Conservation (phyloP, 2,113 vertebrate species). For the Limanda limanda region DNA sequence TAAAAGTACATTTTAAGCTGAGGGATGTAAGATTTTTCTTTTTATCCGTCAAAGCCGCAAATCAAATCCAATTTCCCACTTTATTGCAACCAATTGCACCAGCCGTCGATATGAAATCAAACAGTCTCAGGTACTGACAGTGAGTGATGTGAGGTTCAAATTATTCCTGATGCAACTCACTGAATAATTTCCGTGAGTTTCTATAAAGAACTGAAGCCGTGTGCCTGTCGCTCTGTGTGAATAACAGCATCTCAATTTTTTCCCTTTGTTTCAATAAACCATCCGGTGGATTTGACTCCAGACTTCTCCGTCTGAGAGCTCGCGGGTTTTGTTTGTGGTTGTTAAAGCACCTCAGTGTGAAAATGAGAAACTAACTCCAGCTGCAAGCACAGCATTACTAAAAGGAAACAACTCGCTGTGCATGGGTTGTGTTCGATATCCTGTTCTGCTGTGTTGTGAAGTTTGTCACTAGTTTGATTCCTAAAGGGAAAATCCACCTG, state of each 20-base stretch:
- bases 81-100: background rate
- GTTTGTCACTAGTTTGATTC: conserved; percentile 20
- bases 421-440: conserved; percentile 46
- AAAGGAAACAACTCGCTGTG: conserved; percentile 13
- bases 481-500: conserved; percentile 9
- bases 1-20: background rate
- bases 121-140: background rate
- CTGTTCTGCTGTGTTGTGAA: conserved; percentile 44
- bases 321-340: background rate
- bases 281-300: background rate
- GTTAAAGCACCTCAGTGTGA: conserved; percentile 15
- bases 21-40: background rate
- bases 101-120: background rate
- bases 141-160: background rate
- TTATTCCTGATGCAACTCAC: background rate
- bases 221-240: too few relatives aligned
- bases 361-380: conserved; percentile 17
- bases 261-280: conserved; percentile 2
- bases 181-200: conserved; percentile 5
- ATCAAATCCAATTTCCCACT: background rate
- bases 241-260: background rate
- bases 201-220: background rate
- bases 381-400: background rate
- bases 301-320: background rate
- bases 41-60: background rate